Base-by-base conservation (phyloP, 2,888 invertebrate species). In the Phytoseiulus persimilis region DNA sequence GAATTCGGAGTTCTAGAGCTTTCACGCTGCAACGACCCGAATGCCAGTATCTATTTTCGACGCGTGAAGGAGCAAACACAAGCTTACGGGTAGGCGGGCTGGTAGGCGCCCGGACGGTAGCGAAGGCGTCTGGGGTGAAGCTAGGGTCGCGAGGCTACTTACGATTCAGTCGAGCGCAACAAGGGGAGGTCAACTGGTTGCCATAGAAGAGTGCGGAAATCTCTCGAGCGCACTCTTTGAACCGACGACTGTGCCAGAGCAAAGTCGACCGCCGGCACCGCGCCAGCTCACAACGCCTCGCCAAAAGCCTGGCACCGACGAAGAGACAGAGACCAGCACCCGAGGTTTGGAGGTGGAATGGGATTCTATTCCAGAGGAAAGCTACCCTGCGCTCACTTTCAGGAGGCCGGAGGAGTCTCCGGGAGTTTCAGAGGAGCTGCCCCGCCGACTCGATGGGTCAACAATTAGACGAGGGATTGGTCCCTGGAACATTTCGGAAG, bases 151-250 rank as follows among this genome's bases (percentile, higher is more conserved):
- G 28, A 65, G 65, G 65, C 65, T 65, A 65, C 65, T 65, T 65
- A 65, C 65, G 65, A 65, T 65, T 65, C 65, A 65, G 65, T 65
- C 65, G 65, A 65, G 65, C 65, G 65, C 65, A 65, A 65, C 65
- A 65, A 65, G 65, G 28, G 65, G 65, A 28, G 65, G 65, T 65
- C 65, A 65, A 65, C 65, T 65, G 65, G 65, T 65, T 65, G 65
- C 65, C 11, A 65, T 65, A 65, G 65, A 65, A 18, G 65, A 65
- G 65, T 65, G 65, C 65, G 28, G 65, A 65, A 65, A 65, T 65
- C 65, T 65, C 65, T 65, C 65, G 65, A 65, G 65, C 18, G 18
- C 65, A 65, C 65, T 65, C 65, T 28, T 65, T 65, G 65, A 65
- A 65, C 65, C 5, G 14, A 2, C 65, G 65, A 18, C 65, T 28